phyloP scores from a whole-genome alignment of 2,797 vertebrate genomes.

The Peromyscus eremicus region DNA sequence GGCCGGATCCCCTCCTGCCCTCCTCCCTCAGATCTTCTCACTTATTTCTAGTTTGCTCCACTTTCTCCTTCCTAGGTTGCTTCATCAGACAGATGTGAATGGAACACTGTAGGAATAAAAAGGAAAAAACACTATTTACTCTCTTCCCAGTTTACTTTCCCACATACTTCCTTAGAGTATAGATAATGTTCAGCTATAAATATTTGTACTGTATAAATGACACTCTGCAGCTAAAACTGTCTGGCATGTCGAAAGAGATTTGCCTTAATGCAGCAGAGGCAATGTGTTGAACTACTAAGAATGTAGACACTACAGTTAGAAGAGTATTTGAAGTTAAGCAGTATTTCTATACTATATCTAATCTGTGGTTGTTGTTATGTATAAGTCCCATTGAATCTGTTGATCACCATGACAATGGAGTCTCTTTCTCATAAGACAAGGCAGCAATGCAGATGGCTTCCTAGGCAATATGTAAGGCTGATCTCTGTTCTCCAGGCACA shows the following conservation, averaged over 20 bases:
- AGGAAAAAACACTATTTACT: background rate
- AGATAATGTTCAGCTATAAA: conserved; percentile 56
- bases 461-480: background rate
- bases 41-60: background rate
- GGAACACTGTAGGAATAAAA: background rate
- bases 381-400: background rate
- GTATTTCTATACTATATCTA: background rate
- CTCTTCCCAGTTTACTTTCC: conserved; percentile 40
- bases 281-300: background rate
- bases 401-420: background rate
- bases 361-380: background rate
- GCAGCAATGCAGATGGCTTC: background rate
- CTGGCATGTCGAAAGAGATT: background rate
- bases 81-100: conserved; percentile 9
- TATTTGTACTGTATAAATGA: conserved; percentile 23
- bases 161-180: conserved; percentile 24
- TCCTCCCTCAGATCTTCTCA: background rate
- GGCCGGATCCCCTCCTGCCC: background rate
- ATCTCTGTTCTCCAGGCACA: background rate
- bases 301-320: background rate
- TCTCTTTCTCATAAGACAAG: background rate
- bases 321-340: background rate
- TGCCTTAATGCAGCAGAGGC: conserved; percentile 5
- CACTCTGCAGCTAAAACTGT: conserved; percentile 25
- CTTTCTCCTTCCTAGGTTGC: background rate